phyloP scores from a whole-genome alignment of 1,140 invertebrate genomes.

The Copidosoma floridanum region DNA sequence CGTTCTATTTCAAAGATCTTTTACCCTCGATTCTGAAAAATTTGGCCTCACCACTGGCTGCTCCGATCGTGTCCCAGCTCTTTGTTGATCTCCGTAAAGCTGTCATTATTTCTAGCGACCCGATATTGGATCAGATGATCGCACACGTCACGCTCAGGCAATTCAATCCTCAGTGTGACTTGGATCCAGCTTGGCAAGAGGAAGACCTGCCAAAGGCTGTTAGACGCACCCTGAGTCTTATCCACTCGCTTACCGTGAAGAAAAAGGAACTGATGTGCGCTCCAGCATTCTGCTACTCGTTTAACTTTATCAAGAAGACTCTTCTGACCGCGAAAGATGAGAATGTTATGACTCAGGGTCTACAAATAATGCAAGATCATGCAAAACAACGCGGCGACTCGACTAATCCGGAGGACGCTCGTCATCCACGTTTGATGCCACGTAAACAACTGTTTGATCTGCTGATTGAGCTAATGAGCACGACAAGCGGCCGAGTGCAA shows the following conservation, averaged over 20 bases:
- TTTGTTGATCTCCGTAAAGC: conserved; percentile 60
- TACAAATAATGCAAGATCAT: conserved; percentile 73
- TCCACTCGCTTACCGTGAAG: conserved; percentile 59
- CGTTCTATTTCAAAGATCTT: conserved; percentile 64
- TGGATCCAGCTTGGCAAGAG: conserved; percentile 76
- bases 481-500: conserved; percentile 68
- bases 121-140: conserved; percentile 60
- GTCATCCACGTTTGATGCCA: conserved; percentile 77
- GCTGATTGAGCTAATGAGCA: conserved; percentile 77
- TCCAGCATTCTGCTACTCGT: conserved; percentile 79
- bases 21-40: conserved; percentile 64
- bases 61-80: conserved; percentile 63
- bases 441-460: conserved; percentile 77
- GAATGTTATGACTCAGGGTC: conserved; percentile 58
- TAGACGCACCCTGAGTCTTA: conserved; percentile 61
- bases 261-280: conserved; percentile 61
- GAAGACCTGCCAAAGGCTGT: conserved; percentile 66
- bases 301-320: conserved; percentile 74
- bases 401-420: conserved; percentile 55
- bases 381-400: conserved; percentile 62
- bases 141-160: conserved; percentile 69
- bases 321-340: conserved; percentile 62
- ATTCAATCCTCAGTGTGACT: conserved; percentile 74
- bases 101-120: conserved; percentile 55
- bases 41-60: conserved; percentile 69